phyloP scores from a whole-genome alignment of 1,140 invertebrate species.

The Pogonomyrmex barbatus region DNA sequence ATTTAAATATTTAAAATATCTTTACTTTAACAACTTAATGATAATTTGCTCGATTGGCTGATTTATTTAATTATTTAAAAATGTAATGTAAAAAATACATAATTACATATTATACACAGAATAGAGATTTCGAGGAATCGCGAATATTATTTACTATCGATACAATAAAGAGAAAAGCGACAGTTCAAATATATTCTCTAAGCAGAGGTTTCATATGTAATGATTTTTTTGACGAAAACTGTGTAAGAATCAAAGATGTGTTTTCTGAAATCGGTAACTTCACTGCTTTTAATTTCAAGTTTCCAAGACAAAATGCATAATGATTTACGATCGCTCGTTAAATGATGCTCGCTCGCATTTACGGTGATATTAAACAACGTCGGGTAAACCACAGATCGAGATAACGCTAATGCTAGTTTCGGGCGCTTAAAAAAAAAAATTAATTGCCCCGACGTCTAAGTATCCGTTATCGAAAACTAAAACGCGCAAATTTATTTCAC shows the following conservation, averaged over 20 bases:
- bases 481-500: conserved; percentile 36
- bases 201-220: neutral
- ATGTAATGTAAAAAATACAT: neutral
- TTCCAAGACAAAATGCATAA: neutral
- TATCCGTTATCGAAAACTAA: neutral
- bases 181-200: neutral
- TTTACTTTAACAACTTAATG: neutral
- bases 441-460: neutral
- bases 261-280: neutral
- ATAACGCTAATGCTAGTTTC: conserved; percentile 47
- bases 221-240: neutral
- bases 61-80: neutral
- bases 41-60: neutral
- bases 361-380: neutral
- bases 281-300: neutral
- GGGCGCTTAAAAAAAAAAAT: conserved; percentile 19
- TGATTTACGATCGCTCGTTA: conserved; percentile 31
- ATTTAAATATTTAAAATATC: neutral
- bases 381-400: neutral
- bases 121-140: neutral
- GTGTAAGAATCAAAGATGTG: neutral
- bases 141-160: neutral
- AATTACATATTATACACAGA: neutral
- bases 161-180: neutral
- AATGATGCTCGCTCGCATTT: conserved; percentile 28